Percentiles rank a stretch among this genome's conserved stretches.
phyloP scores from a whole-genome alignment of 2,888 invertebrate genomes.

The Imbricaverruca yamaguchii region DNA sequence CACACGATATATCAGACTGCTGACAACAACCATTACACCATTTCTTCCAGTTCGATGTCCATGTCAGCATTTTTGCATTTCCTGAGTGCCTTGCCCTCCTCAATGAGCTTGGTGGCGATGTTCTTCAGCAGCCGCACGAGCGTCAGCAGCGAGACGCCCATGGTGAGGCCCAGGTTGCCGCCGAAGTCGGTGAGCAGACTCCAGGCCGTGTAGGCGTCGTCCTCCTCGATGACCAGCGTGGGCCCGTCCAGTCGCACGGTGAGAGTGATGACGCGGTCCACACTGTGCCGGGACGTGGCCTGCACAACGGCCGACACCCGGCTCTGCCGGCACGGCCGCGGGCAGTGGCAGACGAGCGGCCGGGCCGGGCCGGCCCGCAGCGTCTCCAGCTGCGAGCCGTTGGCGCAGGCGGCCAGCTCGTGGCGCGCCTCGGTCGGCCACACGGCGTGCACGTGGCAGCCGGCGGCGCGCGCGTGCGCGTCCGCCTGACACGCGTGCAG shows the following conservation, averaged over 20 bases:
- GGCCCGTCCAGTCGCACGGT: background rate
- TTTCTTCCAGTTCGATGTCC: too few relatives aligned
- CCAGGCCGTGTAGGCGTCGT: background rate
- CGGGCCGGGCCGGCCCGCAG: background rate
- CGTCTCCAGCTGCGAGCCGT: background rate
- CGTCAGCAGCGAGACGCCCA: slow-evolving; percentile 3
- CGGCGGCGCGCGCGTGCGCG: background rate
- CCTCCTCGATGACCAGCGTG: slow-evolving; percentile 9
- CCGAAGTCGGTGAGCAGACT: slow-evolving; percentile 11
- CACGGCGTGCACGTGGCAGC: background rate
- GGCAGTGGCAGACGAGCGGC: background rate
- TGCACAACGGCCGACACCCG: background rate
- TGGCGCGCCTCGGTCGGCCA: background rate
- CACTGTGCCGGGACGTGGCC: background rate
- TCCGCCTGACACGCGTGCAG: background rate
- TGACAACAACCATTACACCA: too few relatives aligned
- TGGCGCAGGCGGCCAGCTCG: background rate
- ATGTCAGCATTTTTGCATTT: too few relatives aligned
- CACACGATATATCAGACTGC: too few relatives aligned
- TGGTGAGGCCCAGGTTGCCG: slow-evolving; percentile 4
- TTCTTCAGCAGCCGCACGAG: background rate
- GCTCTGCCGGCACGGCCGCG: background rate
- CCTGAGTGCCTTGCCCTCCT: too few relatives aligned
- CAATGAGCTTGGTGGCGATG: background rate
- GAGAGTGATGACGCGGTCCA: background rate